Conservation (phyloP, 2,113 vertebrate species). For the Cyphomyrus discorhynchus region DNA sequence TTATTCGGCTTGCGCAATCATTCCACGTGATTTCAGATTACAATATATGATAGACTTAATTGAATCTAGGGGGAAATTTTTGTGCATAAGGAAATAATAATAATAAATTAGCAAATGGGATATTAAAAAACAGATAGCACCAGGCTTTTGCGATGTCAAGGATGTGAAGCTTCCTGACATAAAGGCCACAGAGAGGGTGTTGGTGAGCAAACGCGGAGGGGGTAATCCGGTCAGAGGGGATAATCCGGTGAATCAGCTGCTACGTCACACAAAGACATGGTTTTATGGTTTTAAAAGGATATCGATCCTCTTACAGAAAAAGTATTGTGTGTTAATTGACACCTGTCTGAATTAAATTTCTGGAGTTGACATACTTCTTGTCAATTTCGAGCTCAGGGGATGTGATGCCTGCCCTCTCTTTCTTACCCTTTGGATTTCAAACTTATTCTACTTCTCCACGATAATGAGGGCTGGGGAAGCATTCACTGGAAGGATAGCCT, state of each 20-base stretch:
- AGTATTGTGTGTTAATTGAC: constrained; percentile 33
- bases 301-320: constrained; percentile 23
- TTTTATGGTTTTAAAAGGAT: constrained; percentile 19
- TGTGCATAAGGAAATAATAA: not conserved
- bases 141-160: not conserved
- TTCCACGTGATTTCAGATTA: not conserved
- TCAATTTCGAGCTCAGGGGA: constrained; percentile 30
- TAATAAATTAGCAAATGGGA: not conserved
- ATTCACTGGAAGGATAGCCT: constrained; percentile 34
- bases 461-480: constrained; percentile 33
- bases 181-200: not conserved
- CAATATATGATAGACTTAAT: not conserved
- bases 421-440: constrained; percentile 19
- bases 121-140: not conserved
- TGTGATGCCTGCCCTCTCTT: constrained; percentile 21
- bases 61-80: not conserved
- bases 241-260: constrained; percentile 3
- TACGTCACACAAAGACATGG: not conserved
- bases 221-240: not conserved
- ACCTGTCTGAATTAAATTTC: constrained; percentile 34
- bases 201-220: not conserved
- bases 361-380: constrained; percentile 38
- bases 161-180: not conserved
- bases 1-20: not conserved
- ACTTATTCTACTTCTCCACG: constrained; percentile 25